Percentiles rank a stretch among this genome's conserved stretches.
phyloP scores from a whole-genome alignment of 1,140 invertebrate species.

The Lordiphosa mommai region DNA sequence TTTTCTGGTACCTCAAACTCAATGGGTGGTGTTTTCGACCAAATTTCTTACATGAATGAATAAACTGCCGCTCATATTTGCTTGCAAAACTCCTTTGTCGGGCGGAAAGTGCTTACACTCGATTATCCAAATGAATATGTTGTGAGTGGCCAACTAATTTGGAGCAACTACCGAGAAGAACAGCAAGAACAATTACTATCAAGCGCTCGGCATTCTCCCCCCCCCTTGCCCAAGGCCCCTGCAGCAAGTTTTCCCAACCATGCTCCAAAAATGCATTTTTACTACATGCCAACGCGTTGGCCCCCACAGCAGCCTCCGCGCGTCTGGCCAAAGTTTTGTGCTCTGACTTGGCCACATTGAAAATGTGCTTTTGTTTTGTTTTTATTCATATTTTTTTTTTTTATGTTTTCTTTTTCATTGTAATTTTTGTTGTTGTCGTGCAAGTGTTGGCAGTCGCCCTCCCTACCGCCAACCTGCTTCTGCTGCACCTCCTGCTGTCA shows the following conservation, averaged over 20 bases:
- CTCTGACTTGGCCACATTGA: conserved; percentile 25
- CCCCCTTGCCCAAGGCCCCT: not conserved
- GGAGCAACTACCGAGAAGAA: conserved; percentile 4
- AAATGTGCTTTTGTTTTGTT: conserved; percentile 24
- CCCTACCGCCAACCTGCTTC: not conserved
- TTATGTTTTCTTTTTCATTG: conserved; percentile 27
- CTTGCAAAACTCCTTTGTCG: not conserved
- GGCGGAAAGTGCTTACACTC: conserved; percentile 30
- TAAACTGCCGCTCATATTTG: too few relatives aligned
- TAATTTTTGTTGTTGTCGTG: conserved; percentile 32
- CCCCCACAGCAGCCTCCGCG: conserved; percentile 11
- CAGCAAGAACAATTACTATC: not conserved
- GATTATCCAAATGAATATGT: conserved; percentile 46
- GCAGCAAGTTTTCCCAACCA: not conserved
- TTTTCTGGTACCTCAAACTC: too few relatives aligned
- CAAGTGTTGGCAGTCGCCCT: conserved; percentile 23
- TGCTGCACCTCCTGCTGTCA: conserved; percentile 38
- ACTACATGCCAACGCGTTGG: conserved; percentile 35
- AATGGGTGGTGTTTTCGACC: too few relatives aligned
- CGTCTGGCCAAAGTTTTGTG: conserved; percentile 14
- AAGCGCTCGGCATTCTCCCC: not conserved
- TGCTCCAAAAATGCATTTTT: conserved; percentile 7
- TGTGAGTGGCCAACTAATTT: conserved; percentile 39
- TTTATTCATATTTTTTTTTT: conserved; percentile 11
- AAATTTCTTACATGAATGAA: too few relatives aligned